Base-by-base conservation (phyloP, 64 coral and sea anemone species). In the Hydrozoanthus tunicans region DNA sequence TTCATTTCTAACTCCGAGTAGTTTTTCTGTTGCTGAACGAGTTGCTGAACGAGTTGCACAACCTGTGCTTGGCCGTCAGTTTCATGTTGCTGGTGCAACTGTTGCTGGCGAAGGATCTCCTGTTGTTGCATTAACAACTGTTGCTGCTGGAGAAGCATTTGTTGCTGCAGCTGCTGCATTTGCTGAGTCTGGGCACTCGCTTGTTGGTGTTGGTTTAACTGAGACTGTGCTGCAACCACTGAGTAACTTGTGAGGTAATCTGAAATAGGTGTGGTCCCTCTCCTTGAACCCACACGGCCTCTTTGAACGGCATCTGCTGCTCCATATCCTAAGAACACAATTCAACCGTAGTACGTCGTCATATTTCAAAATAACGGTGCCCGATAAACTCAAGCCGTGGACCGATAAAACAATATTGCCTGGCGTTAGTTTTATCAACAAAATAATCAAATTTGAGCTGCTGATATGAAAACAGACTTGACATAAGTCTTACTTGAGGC, bases 201-300 rank as follows among this genome's bases (percentile, higher is more conserved):
- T 74, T 88, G 84, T 17, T 88, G 84, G 52, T 88, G 84, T 26
- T 88, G 84, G 56, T 74, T 88, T 55, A 88, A 88, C 69, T 88
- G 84, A 14, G 84, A 74, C 12, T 88, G 84, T 6, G 84, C 84
- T 8, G 84, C 4, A 15, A 88, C 56, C 23, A 88, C 84, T 24
- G 84, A 88, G 69, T 75, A 88, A 56, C 84, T 88, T 5, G 84
- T 88, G 20, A 88, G 84, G 70, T 88, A 88, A 70, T 88, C 84
- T 6, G 84, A 73, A 56, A 88, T 88, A 4, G 84, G 84, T 10
- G 68, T 88, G n/a, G 68, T 74, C 32, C 68, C 84, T 88, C 70
- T 54, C 11, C 84, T 55, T 20, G 54, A 9, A 59, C 59, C 53
- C 13, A 75, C 55, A 43, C 69, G 84, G 12, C 68, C 84, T 88